Percentiles rank a stretch among this genome's conserved stretches.
phyloP scores from a whole-genome alignment of 2,888 invertebrate genomes.

The Athalia cordata region DNA sequence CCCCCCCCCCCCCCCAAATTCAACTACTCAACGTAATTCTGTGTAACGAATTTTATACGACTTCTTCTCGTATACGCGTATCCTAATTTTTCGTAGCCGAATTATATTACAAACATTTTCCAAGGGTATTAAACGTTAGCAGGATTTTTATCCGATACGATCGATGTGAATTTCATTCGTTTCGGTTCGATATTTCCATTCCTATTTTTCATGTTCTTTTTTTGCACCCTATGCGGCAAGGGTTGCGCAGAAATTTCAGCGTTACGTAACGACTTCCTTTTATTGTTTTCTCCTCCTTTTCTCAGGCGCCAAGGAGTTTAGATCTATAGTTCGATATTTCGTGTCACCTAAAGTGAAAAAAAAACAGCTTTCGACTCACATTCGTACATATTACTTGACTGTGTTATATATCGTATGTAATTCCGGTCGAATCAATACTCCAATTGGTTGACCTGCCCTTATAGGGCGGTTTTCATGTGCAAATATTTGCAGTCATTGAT shows the following conservation, averaged over 20 bases:
- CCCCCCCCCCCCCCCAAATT: too few relatives aligned
- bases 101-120: too few relatives aligned
- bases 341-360: background rate
- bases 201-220: background rate
- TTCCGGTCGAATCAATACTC: conserved; percentile 26
- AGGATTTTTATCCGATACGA: background rate
- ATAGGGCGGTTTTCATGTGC: conserved; percentile 16
- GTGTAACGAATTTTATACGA: background rate
- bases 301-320: background rate
- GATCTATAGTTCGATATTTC: too few relatives aligned
- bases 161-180: background rate
- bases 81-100: background rate
- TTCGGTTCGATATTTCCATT: background rate
- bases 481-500: background rate
- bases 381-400: too few relatives aligned
- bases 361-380: too few relatives aligned
- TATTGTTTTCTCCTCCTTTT: background rate
- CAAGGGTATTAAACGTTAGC: too few relatives aligned
- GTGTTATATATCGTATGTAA: background rate
- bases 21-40: too few relatives aligned
- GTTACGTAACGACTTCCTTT: conserved; percentile 11
- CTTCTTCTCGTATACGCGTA: background rate
- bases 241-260: background rate
- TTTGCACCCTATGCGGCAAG: too few relatives aligned
- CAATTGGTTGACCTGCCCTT: conserved; percentile 28